Base-by-base conservation (phyloP, 2,797 vertebrate species). In the Champsocephalus gunnari region DNA sequence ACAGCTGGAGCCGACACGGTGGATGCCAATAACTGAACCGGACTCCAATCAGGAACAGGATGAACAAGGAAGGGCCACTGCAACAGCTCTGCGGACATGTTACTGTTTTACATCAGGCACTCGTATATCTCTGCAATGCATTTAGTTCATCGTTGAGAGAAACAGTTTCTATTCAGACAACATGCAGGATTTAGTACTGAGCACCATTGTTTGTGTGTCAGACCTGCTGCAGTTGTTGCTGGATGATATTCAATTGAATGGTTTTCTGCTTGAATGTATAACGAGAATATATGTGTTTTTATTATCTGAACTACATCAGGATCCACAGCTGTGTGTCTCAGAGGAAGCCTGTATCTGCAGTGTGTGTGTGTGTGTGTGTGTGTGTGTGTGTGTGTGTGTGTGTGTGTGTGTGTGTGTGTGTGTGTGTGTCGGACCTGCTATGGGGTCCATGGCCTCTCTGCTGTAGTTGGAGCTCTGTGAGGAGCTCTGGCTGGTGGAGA, bases 401-500 rank as follows among this genome's bases (percentile, higher is more conserved):
- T 44, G 16, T 43, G 24, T 61, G 14, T 24, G 57, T 24, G 12
- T 9, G 17, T 56, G 57, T n/a, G 62, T 50, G 43, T 24, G 41
- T 10, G 21, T 51, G 19, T 17, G 3, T n/a, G 41, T 88, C 96
- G 93, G 90, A 99, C 98, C 98, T 96, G 98, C 98, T 94, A 99
- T 99, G 87, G 98, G 98, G 93, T 99, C 98, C 98, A 99, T 99
- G 89, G 98, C 95, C 96, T 99, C 98, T 94, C 98, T 97, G 96
- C 97, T 99, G 96, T 98, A 99, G 95, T 96, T 97, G 94, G 98
- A 98, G 94, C 92, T 92, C 88, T 99, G 99, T 0, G 98, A 98
- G 91, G 98, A 97, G 91, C 97, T 99, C 96, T 99, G 98, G 87
- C 96, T 98, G 92, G 97, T 97, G 34, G 98, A 98, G 94, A 98